Base-by-base conservation (phyloP, 2,888 invertebrate genomes). In the Agapostemon virescens region DNA sequence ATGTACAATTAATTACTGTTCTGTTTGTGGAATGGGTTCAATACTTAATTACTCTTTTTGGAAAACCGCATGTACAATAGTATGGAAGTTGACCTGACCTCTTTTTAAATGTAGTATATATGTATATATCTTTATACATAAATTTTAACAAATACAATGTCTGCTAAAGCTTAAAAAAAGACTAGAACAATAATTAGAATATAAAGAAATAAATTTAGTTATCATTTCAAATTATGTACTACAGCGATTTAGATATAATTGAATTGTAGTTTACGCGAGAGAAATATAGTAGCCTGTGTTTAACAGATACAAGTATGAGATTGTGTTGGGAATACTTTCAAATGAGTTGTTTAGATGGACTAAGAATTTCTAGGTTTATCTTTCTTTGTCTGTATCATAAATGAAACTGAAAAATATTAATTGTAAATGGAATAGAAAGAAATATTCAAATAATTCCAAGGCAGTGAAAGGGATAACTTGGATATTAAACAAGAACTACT, bases 101-200 rank as follows among this genome's bases (percentile, higher is more conserved):
- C 36, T 30, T 30, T n/a, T 61, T 30, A 61, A 61, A 33, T 33
- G 17, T 26, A 61, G 6, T 30, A 33, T 33, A 33, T 33, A 20
- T 30, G n/a, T 33, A 33, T 33, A 20, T 11, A 20, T 61, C 30
- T 61, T 20, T 20, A 61, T 20, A 20, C 33, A 61, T 30, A 17
- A 61, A 33, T 61, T 61, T 61, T 61, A 20, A 61, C 33, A 20
- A 58, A 58, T 61, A 61, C 33, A 33, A 61, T 20, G 20, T 33
- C 17, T 33, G 33, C 9, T 17, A 9, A 61, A 33, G 17, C 20
- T 61, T 33, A 20, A 33, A 33, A 4, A 20, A 33, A 30, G 7
- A 61, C 7, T 9, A 2, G 17, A 30, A 7, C 5, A 30, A 58
- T 30, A 58, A 30, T 30, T 26, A 55, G 15, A 23, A 15, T 23